phyloP scores from a whole-genome alignment of 2,888 invertebrate species.

The Chaitophorus viminalis region DNA sequence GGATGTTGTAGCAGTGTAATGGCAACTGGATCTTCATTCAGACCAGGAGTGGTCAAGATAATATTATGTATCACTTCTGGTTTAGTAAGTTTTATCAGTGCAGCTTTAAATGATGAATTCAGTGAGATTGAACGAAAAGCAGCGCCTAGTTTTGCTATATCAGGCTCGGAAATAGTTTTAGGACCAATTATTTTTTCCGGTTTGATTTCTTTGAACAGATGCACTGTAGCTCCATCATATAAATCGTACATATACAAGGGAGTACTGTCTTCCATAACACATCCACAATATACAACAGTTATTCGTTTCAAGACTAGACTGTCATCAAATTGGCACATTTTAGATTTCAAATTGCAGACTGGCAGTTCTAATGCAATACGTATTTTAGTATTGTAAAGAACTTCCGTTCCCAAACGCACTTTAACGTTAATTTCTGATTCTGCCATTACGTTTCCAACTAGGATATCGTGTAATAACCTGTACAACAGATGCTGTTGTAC shows the following conservation, averaged over 20 bases:
- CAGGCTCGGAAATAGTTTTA: fast-evolving
- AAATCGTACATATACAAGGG: conserved; percentile 75
- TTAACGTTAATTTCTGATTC: conserved; percentile 10
- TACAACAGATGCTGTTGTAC: neutral
- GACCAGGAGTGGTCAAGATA: conserved; percentile 34
- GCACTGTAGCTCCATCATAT: conserved; percentile 71
- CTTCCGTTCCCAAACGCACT: neutral
- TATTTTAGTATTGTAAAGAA: neutral
- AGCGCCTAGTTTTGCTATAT: neutral
- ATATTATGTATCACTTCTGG: conserved; percentile 45
- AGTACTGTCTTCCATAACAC: conserved; percentile 74
- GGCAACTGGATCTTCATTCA: conserved; percentile 56
- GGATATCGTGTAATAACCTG: neutral
- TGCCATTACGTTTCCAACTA: conserved; percentile 31
- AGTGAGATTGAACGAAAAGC: conserved; percentile 18
- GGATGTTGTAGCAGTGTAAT: conserved; percentile 61
- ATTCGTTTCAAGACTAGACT: neutral
- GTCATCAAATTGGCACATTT: neutral
- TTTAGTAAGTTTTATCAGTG: conserved; percentile 45
- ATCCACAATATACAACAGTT: conserved; percentile 78
- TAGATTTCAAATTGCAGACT: neutral
- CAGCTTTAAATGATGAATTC: neutral
- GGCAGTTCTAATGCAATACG: neutral
- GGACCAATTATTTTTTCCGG: neutral
- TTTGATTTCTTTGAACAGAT: conserved; percentile 69